Conservation (phyloP, 2,797 vertebrate species). For the Scarus forsteni region DNA sequence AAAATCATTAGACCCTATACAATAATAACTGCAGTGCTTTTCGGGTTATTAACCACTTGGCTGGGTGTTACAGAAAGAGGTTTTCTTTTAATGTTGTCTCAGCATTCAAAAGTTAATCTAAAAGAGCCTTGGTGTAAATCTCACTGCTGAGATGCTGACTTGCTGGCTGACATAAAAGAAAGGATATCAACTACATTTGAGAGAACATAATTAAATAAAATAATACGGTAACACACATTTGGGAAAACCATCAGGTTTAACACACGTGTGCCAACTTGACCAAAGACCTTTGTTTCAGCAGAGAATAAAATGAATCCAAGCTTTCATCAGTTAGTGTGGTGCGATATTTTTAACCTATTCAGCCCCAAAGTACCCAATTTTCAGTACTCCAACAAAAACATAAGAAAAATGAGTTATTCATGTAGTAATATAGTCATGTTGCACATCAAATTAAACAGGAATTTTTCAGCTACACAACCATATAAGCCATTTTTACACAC, state of each 20-base stretch:
- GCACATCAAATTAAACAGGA: too few species aligned
- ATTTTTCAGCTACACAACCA: too few species aligned
- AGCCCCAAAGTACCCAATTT: too few species aligned
- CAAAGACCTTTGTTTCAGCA: background rate
- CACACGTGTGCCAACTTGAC: background rate
- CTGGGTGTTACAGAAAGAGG: background rate
- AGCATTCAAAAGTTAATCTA: background rate
- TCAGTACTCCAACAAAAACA: too few species aligned
- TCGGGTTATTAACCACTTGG: background rate
- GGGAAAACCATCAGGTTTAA: background rate
- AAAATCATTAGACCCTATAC: background rate
- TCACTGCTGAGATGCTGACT: background rate
- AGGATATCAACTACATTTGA: background rate
- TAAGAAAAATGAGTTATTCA: too few species aligned
- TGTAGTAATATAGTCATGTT: too few species aligned
- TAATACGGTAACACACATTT: background rate
- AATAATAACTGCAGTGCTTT: background rate
- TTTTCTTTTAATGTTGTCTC: background rate
- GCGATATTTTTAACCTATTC: background rate
- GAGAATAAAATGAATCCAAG: background rate
- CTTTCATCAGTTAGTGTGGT: background rate
- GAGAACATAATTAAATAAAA: too few species aligned
- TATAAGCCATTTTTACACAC: too few species aligned
- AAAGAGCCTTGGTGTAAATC: background rate
- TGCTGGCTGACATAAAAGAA: background rate